A percentile compares a stretch with the other conserved stretches of the same genome.
phyloP scores from a whole-genome alignment of 2,888 invertebrate species.

The Drosophila maculinotata region DNA sequence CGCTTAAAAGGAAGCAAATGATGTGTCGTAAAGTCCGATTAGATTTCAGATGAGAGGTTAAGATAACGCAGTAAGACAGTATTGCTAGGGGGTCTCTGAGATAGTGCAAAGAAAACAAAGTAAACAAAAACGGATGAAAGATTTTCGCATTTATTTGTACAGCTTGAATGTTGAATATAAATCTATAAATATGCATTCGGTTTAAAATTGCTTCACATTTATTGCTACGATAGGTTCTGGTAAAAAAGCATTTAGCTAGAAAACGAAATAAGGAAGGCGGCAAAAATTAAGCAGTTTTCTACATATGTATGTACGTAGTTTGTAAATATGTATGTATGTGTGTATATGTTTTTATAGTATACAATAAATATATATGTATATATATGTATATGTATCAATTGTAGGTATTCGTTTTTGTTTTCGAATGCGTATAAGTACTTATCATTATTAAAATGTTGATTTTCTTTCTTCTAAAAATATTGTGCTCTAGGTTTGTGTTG shows the following conservation, averaged over 20 bases:
- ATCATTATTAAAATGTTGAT: constrained; percentile 48
- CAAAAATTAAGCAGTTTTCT: constrained; percentile 49
- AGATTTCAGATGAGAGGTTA: constrained; percentile 18
- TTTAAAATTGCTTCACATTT: constrained; percentile 41
- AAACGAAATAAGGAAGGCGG: constrained; percentile 43
- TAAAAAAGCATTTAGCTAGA: constrained; percentile 74
- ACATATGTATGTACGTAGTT: background rate
- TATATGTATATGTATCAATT: constrained; percentile 18
- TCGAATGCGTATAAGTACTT: constrained; percentile 45
- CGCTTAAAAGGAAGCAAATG: background rate
- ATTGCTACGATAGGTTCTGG: constrained; percentile 25
- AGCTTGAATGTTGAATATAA: constrained; percentile 31
- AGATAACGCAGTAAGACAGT: background rate
- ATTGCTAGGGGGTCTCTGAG: constrained; percentile 9
- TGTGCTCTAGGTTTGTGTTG: constrained; percentile 46
- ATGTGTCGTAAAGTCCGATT: background rate
- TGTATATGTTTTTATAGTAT: constrained; percentile 17
- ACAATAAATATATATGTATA: constrained; percentile 36
- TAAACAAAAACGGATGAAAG: constrained; percentile 48
- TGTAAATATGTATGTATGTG: constrained; percentile 30
- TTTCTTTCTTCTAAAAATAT: constrained; percentile 47
- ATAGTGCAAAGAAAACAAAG: constrained; percentile 5
- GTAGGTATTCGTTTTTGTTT: background rate
- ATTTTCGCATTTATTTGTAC: constrained; percentile 60
- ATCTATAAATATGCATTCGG: constrained; percentile 39